A percentile compares a stretch with the other conserved stretches of the same genome.
phyloP scores from a whole-genome alignment of 2,797 vertebrate species.

The Staurois parvus region DNA sequence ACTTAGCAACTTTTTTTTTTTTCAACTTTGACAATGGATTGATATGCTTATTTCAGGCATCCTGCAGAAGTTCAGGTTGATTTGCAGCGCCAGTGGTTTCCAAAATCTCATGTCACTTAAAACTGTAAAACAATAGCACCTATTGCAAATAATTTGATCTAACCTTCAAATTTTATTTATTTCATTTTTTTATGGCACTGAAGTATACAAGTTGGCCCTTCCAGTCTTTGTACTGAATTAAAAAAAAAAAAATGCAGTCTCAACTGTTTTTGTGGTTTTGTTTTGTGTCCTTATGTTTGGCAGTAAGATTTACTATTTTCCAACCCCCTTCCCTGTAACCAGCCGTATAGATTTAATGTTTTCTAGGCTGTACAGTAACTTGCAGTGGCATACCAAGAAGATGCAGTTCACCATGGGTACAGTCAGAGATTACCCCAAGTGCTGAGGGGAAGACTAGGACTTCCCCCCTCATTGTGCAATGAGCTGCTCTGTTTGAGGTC shows the following conservation, averaged over 20 bases:
- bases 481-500: too few species aligned
- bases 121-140: constrained; percentile 59
- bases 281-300: background rate
- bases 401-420: too few species aligned
- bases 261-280: background rate
- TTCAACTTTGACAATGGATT: background rate
- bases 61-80: constrained; percentile 39
- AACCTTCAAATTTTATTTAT: constrained; percentile 68
- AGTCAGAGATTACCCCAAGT: too few species aligned
- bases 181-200: constrained; percentile 82
- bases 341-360: too few species aligned
- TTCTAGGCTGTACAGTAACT: too few species aligned
- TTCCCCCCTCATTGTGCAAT: too few species aligned
- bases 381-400: too few species aligned
- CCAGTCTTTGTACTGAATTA: constrained; percentile 82
- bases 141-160: constrained; percentile 62
- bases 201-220: constrained; percentile 70
- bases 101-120: constrained; percentile 40
- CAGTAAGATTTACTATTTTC: too few species aligned
- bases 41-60: background rate
- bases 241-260: constrained; percentile 71
- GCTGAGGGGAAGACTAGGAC: too few species aligned
- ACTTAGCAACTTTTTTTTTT: background rate
- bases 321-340: too few species aligned
- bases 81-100: constrained; percentile 56